Evolutionary conservation across 2,888 invertebrate genomes (phyloP), one percentile per base, ranked within the genome.

Genomic region (Parochlus steinenii): DNA sequence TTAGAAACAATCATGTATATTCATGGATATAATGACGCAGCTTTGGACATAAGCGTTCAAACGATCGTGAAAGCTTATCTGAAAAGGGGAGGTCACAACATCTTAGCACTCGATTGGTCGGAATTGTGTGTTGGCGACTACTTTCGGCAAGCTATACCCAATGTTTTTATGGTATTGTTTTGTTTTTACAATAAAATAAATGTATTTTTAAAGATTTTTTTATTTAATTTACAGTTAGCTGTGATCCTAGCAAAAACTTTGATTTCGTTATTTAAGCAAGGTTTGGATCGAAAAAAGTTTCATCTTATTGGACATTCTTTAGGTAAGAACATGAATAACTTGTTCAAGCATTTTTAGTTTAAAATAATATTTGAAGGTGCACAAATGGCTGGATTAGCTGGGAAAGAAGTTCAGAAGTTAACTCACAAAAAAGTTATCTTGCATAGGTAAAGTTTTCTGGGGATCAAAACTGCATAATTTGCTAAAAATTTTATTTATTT

Each of bases 11-110:
- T 69, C 3, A 45, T 71, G 2, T 71, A 71, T 50, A 51, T 68
- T 19, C 71, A 70, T 47, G 71, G 71, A 2, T 71, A 69, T 46
- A 58, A 68, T 41, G 71, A 71, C 46, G 58, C 64, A 22, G 62
- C 67, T 1, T 57, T 63, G 38, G 64, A 67, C 32, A 66, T 70
- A 47, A 71, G 71, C 47, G 58, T 71, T 42, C 62, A 63, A 55
- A 54, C 56, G 3, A 51, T 58, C 16, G 56, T 54, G 3, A 50
- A 55, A 37, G 55, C 57, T 3, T 58, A 58, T 41, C 40, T 55
- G 19, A 45, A 52, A 30, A 47, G 55, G 3, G 43, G 38, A 2
- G 53, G 56, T 39, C 46, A 50, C 4, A 57, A 57, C 42, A 43
- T 56, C 3, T 47, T 57, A 33, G 45, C 56, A 1, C 35, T 57